Conservation (phyloP, 2,113 vertebrate species). For the Polypterus senegalus region DNA sequence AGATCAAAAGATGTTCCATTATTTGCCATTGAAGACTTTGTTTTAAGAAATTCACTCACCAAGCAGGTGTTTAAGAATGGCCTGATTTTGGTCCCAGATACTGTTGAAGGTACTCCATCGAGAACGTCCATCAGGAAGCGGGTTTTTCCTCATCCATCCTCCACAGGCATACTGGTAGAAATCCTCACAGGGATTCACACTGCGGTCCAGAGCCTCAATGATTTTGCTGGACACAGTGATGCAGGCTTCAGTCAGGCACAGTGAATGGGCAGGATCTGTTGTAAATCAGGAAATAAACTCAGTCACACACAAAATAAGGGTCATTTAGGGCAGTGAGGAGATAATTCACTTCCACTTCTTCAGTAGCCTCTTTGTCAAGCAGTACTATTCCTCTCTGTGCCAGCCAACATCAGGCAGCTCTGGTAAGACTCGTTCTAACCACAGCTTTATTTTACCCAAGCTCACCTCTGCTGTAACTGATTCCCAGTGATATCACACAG, state of each 20-base stretch:
- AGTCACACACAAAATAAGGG: background rate
- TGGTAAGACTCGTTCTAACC: too few species aligned
- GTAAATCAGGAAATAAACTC: background rate
- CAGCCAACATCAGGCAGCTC: too few species aligned
- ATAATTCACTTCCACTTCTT: background rate
- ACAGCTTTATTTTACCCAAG: too few species aligned
- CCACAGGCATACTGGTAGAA: constrained; percentile 94
- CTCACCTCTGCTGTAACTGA: constrained; percentile 65
- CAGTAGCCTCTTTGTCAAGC: background rate
- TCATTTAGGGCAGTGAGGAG: background rate
- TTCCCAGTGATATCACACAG: constrained; percentile 60
- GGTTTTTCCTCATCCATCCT: constrained; percentile 89
- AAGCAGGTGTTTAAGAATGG: constrained; percentile 84
- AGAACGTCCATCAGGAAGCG: constrained; percentile 77
- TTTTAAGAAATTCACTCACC: constrained; percentile 45
- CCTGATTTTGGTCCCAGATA: constrained; percentile 97
- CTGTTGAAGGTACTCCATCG: constrained; percentile 96
- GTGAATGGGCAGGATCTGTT: constrained; percentile 58
- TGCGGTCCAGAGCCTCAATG: constrained; percentile 75
- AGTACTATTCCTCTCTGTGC: too few species aligned
- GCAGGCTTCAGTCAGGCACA: constrained; percentile 80
- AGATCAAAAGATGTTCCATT: too few species aligned
- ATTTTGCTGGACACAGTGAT: constrained; percentile 83
- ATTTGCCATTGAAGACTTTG: too few species aligned
- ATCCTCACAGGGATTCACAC: constrained; percentile 76